Evolutionary conservation across 1,140 invertebrate genomes (phyloP), one percentile per base, ranked within the genome.

Genomic region (Drosophila teissieri): DNA sequence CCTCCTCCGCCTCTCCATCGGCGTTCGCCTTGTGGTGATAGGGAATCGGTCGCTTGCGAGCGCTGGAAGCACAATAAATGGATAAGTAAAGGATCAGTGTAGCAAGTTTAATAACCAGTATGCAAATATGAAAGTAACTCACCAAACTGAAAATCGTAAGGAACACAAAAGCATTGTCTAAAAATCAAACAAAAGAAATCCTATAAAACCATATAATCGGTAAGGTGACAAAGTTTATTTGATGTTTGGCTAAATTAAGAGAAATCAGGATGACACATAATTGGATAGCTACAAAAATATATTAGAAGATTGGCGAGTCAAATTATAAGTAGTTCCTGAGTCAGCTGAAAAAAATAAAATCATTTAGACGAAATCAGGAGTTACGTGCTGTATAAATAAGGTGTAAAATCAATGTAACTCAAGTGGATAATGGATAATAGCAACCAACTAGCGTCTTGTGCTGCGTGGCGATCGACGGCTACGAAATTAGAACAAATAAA

Each of bases 21-120:
- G 60, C 79, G 0, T 19, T 95, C 12, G 96, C 95, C 56, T 96
- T 96, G 79, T 97, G 94, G 80, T 97, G 96, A 94, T 98, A 98
- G 51, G 97, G 96, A 83, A 98, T 97, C 39, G 97, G 97, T 58
- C 97, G 94, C 93, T 98, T 98, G 78, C 97, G 95, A 68, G 97
- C 97, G 93, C 97, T 98, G 93, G 83, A 94, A 94, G 83, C 11
- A 45, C 6, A 40, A 54, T 51, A 3, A 42, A 67, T 36, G 0
- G 0, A 45, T 52, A 56, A 56, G 12, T 6, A 31, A 17, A 2
- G 7, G 8, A 34, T n/a, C 6, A 36, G 1, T 17, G 3, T 24
- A 4, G 3, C 0, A 19, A 36, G 3, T 0, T 10, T 31, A 14
- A 14, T 12, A 36, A 44, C 3, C 10, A 7, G 10, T 54, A n/a